phyloP scores from a whole-genome alignment of 2,888 invertebrate species.

The Aphrophora alni region DNA sequence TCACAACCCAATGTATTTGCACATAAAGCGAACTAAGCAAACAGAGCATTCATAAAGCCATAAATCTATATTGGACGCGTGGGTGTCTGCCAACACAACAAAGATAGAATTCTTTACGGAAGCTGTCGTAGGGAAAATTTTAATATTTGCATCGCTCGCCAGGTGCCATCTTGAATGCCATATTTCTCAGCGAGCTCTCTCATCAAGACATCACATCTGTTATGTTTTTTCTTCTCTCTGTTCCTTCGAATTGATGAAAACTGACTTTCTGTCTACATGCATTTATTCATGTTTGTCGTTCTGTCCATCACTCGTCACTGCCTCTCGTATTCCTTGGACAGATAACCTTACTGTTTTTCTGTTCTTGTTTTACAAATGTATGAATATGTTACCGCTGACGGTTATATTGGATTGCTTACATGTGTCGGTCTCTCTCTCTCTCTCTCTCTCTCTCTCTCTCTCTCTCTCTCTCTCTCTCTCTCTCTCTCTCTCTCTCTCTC shows the following conservation, averaged over 20 bases:
- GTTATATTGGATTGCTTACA: not conserved
- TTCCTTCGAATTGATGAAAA: too few species aligned
- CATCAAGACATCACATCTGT: constrained; percentile 9
- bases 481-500: too few species aligned
- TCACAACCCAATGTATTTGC: not conserved
- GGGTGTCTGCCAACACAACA: not conserved
- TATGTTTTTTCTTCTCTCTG: not conserved
- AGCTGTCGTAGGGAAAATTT: not conserved
- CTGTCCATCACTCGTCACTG: constrained; percentile 5
- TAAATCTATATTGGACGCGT: not conserved
- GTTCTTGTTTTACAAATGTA: not conserved
- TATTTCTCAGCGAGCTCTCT: not conserved
- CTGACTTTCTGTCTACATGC: not conserved
- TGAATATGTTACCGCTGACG: not conserved
- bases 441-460: not conserved
- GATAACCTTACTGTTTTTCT: not conserved
- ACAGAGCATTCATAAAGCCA: not conserved
- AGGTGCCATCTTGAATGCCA: not conserved
- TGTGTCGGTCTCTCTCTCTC: not conserved
- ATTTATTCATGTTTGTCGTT: constrained; percentile 6
- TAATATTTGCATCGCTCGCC: constrained; percentile 4
- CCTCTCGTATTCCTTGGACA: constrained; percentile 6
- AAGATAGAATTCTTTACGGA: not conserved
- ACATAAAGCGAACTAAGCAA: not conserved
- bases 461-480: too few species aligned